phyloP scores from a whole-genome alignment of 2,797 vertebrate genomes.

The Rhadinocentrus ornatus region DNA sequence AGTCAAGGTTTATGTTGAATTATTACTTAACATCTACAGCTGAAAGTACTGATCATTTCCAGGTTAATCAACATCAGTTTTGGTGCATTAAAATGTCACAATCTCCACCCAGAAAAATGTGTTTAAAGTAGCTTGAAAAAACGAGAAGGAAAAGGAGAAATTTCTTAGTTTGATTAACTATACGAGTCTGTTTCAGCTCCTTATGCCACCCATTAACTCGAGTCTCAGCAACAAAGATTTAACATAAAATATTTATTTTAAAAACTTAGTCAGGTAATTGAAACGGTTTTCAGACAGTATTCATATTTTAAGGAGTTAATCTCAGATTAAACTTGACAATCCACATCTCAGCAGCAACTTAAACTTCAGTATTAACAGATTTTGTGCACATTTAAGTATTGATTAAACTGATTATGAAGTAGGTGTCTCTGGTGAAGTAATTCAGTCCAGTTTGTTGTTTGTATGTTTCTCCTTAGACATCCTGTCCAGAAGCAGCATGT shows the following conservation, averaged over 20 bases:
- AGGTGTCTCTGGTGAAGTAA: background rate
- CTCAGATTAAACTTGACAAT: background rate
- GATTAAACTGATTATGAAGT: background rate
- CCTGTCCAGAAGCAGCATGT: background rate
- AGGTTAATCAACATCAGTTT: no score
- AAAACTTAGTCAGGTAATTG: background rate
- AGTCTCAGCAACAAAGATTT: background rate
- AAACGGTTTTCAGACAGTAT: conserved; percentile 3
- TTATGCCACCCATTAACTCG: background rate
- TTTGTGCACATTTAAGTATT: background rate
- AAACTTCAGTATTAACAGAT: background rate
- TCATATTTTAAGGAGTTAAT: background rate
- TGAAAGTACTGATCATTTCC: no score
- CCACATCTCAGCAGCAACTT: background rate
- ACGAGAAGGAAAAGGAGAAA: background rate
- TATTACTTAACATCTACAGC: no score
- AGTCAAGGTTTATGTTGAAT: no score
- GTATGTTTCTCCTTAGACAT: background rate
- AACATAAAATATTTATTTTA: conserved; percentile 29
- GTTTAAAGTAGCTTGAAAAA: no score
- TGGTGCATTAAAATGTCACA: background rate
- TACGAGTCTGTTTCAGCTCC: background rate
- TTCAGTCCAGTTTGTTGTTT: background rate
- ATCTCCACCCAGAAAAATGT: background rate
- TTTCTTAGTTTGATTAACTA: background rate